Evolutionary conservation across 2,113 vertebrate species (phyloP).

Genomic region (Sceloporus tristichus): DNA sequence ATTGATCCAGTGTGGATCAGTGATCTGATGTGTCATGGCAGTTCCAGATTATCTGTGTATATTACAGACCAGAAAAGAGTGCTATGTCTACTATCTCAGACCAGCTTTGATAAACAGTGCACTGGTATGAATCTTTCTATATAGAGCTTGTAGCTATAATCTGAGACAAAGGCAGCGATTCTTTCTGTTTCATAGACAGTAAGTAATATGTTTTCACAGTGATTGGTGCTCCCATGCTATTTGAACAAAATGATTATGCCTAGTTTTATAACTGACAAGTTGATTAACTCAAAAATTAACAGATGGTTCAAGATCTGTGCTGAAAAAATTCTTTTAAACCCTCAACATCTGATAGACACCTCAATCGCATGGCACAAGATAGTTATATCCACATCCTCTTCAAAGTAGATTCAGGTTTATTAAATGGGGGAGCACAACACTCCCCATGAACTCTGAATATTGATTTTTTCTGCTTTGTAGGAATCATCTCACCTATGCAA

Average conservation of each 20-base stretch:
- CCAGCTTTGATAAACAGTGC: neutral
- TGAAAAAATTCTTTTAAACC: neutral
- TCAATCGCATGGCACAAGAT: neutral
- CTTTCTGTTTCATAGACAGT: constrained; percentile 7
- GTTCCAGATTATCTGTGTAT: neutral
- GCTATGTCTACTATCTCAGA: neutral
- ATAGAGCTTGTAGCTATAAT: constrained; percentile 1
- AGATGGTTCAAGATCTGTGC: neutral
- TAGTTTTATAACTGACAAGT: neutral
- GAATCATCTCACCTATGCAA: no score
- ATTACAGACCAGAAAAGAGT: neutral
- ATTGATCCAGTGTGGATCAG: neutral
- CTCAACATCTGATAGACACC: neutral
- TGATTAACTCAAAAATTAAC: neutral
- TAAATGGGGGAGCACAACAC: neutral
- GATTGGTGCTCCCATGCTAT: no score
- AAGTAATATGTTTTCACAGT: constrained; percentile 14
- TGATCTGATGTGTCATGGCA: neutral
- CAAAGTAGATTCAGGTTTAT: neutral
- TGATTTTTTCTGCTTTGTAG: no score
- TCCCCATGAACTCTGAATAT: neutral
- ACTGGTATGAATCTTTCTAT: neutral
- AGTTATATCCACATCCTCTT: neutral
- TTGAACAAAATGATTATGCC: neutral
- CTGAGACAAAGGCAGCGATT: neutral